Base-by-base conservation (phyloP, 1,140 invertebrate species). In the Harpegnathos saltator region DNA sequence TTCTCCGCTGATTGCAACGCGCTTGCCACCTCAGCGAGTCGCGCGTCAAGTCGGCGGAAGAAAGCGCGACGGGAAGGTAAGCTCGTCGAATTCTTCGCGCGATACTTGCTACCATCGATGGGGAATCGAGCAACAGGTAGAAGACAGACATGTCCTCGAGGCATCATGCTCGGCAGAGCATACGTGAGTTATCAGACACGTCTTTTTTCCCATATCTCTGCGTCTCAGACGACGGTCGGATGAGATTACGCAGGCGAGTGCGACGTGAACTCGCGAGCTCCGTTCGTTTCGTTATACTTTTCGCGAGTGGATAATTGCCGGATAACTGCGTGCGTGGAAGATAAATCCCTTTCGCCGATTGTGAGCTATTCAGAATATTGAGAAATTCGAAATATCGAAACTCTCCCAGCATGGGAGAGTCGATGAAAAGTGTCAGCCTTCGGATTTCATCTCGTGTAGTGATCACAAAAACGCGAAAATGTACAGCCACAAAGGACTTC, bases 51-150 rank as follows among this genome's bases (percentile, higher is more conserved):
- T 44, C 50, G 48, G 48, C 15, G 17, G 29, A 19, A 69, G 65
- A 44, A 69, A 69, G 14, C 38, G 5, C 12, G 65, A 29, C 58
- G 54, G 38, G 69, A 24, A 14, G 58, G 63, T 82, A 82, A 54
- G 72, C n/a, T 63, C 82, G 81, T 52, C 59, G 82, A 89, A 89
- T 89, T 89, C 88, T 89, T 89, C 86, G 68, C 78, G 78, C 87
- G 87, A 87, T 87, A 52, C 84, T 83, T 75, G 75, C 59, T 74
- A 75, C 84, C 84, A 82, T 89, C 85, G 63, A 89, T 83, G 74
- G 85, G 78, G 85, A 90, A 91, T 91, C 85, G 90, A 75, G 92
- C 92, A 92, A 92, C 92, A 92, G 92, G 91, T 92, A 92, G 91
- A 87, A n/a, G n/a, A 86, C 91, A 91, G 91, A 89, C 71, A 85